These are phyloP conservation scores for Achroia grisella DNA, from an alignment of 1,140 invertebrate species.

Conservation along the genomic window DNA sequence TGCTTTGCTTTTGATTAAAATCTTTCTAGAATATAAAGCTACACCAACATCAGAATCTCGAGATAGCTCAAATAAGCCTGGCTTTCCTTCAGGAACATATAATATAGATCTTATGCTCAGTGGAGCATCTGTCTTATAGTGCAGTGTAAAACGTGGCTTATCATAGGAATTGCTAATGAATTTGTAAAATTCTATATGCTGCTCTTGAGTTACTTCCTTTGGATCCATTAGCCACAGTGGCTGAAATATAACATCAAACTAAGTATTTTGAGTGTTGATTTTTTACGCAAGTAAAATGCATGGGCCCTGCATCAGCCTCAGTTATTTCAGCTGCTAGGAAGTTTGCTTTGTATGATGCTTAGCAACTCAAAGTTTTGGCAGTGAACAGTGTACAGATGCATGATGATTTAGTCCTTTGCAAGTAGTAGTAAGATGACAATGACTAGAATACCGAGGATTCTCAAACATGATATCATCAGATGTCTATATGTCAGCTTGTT, in stretches of 20 bases:
- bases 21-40: slow-evolving; percentile 91
- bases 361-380: too few species aligned
- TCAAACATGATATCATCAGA: too few species aligned
- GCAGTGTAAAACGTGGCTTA: slow-evolving; percentile 86
- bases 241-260: slow-evolving; percentile 67
- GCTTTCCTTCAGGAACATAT: slow-evolving; percentile 94
- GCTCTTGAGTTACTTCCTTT: slow-evolving; percentile 87
- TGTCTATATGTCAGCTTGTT: too few species aligned
- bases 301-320: too few species aligned
- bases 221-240: slow-evolving; percentile 95
- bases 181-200: slow-evolving; percentile 94
- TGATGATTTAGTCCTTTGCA: too few species aligned
- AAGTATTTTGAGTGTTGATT: slow-evolving; percentile 1
- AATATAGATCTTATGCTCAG: slow-evolving; percentile 92
- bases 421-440: too few species aligned
- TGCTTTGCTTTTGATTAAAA: slow-evolving; percentile 92
- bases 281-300: too few species aligned
- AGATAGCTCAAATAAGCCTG: slow-evolving; percentile 92
- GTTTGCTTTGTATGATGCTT: too few species aligned
- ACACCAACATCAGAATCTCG: slow-evolving; percentile 88
- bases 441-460: too few species aligned
- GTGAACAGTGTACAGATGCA: too few species aligned
- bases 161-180: slow-evolving; percentile 91
- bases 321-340: too few species aligned
- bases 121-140: slow-evolving; percentile 93